Evolutionary conservation across 2,797 vertebrate species (phyloP).

Genomic region (Allobates femoralis): DNA sequence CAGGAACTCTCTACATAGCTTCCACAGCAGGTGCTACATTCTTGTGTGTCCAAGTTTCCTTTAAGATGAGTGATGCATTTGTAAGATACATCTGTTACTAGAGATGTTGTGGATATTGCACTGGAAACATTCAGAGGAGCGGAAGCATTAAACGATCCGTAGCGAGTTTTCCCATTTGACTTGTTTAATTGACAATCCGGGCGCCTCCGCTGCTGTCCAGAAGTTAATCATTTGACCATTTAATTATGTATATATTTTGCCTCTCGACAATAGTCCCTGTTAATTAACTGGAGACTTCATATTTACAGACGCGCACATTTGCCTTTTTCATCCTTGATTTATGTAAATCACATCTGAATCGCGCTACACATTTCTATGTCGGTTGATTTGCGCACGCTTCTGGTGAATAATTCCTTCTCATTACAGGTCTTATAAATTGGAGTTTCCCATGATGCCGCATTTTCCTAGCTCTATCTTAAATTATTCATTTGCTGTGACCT

Average conservation of each 20-base stretch:
- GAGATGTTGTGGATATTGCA: too few species aligned
- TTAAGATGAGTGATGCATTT: too few species aligned
- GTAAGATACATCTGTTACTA: too few species aligned
- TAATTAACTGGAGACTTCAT: slow-evolving; percentile 20
- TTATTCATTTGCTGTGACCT: neutral
- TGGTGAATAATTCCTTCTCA: slow-evolving; percentile 27
- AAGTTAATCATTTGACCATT: neutral
- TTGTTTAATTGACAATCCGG: neutral
- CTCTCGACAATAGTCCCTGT: neutral
- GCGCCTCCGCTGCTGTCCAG: neutral
- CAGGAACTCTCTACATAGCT: too few species aligned
- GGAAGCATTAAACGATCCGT: neutral
- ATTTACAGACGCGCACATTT: neutral
- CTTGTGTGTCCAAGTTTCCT: too few species aligned
- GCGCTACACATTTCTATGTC: slow-evolving; percentile 8
- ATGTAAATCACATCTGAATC: slow-evolving; percentile 22
- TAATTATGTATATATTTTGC: neutral
- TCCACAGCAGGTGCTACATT: too few species aligned
- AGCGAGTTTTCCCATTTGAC: neutral
- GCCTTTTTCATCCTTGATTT: slow-evolving; percentile 2
- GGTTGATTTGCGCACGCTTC: slow-evolving; percentile 20
- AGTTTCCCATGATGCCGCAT: slow-evolving; percentile 9
- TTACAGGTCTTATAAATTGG: neutral
- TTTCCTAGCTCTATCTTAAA: neutral
- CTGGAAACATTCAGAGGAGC: too few species aligned